These are phyloP conservation scores for Cephus cinctus DNA, from an alignment of 1,140 invertebrate genomes.

Conservation along the genomic window DNA sequence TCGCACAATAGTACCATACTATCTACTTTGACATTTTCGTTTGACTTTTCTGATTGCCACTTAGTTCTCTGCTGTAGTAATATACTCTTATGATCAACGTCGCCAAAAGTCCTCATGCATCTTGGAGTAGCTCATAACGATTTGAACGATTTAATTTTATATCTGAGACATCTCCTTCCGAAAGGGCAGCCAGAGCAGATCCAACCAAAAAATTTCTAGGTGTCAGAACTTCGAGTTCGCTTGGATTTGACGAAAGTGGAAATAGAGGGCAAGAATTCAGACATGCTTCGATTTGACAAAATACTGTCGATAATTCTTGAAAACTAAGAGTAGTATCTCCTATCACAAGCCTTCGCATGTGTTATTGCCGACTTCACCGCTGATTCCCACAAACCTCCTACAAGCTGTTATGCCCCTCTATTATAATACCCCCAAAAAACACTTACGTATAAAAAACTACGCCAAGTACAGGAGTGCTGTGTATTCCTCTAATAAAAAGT, in stretches of 20 bases:
- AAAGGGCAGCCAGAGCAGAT: not conserved
- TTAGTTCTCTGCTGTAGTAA: slow-evolving; percentile 23
- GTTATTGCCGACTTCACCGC: slow-evolving; percentile 22
- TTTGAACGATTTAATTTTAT: slow-evolving; percentile 1
- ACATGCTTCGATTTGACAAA: not conserved
- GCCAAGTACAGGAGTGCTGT: too few relatives aligned
- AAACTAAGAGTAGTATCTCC: not conserved
- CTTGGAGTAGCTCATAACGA: slow-evolving; percentile 4
- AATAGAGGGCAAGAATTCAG: slow-evolving; percentile 7
- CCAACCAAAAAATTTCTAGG: not conserved
- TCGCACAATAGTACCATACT: slow-evolving; percentile 1
- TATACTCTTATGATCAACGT: slow-evolving; percentile 18
- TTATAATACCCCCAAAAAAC: slow-evolving; percentile 30
- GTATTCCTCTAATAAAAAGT: too few relatives aligned
- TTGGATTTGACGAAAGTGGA: slow-evolving; percentile 1
- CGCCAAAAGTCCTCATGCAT: slow-evolving; percentile 12
- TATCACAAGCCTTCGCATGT: not conserved
- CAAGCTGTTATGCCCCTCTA: slow-evolving; percentile 22
- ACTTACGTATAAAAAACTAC: not conserved
- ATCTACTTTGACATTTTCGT: slow-evolving; percentile 1
- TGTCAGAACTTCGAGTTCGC: not conserved
- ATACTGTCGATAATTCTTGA: not conserved
- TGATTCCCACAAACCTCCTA: slow-evolving; percentile 34
- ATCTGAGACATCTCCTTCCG: not conserved
- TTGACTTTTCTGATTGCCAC: slow-evolving; percentile 1